Base-by-base conservation (phyloP, 1,140 invertebrate species). In the Lysiphlebus fabarum region DNA sequence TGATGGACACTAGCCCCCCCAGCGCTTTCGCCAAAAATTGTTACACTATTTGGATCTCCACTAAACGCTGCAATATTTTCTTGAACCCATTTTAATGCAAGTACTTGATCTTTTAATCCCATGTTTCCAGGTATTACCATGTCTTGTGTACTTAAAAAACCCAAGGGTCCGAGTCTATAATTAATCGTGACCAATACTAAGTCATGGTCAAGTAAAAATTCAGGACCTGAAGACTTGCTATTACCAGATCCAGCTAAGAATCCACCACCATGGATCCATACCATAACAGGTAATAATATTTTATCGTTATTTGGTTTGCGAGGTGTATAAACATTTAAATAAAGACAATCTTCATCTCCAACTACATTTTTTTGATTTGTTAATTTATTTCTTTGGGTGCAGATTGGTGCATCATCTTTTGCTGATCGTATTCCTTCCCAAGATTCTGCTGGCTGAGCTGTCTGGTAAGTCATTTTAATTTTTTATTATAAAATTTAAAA, bases 321-420 rank as follows among this genome's bases (percentile, higher is more conserved):
- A 8, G 90, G 91, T 3, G 87, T 86, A 69, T 92, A 93, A 8
- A 95, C 87, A 68, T 95, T 95, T 1, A 95, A 74, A 65, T 91
- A 93, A 2, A 95, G 81, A 64, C 93, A 95, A 74, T 95, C 91
- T 75, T 93, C 90, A 10, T 7, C 7, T 49, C 47, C 47, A 7
- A 11, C 26, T 0, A 49, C 26, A 17, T n/a, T 34, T 34, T 17
- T 34, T 49, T 10, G 47, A 49, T 49, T 26, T 34, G 4, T 34
- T 7, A 6, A 7, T 7, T 4, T 17, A 49, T 7, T 7, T 9
- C 34, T 34, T 26, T 33, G 26, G 0, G 11, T 9, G 5, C 47
- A 49, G 4, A 4, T 9, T 8, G n/a, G 11, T 26, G 12, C 17
- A 36, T 17, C 4, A 4, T 34, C 4, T 3, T n/a, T 49, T 34